A percentile compares a stretch with the other conserved stretches of the same genome.
phyloP scores from a whole-genome alignment of 92 coral and sea anemone species.

The Phymanthus crucifer region DNA sequence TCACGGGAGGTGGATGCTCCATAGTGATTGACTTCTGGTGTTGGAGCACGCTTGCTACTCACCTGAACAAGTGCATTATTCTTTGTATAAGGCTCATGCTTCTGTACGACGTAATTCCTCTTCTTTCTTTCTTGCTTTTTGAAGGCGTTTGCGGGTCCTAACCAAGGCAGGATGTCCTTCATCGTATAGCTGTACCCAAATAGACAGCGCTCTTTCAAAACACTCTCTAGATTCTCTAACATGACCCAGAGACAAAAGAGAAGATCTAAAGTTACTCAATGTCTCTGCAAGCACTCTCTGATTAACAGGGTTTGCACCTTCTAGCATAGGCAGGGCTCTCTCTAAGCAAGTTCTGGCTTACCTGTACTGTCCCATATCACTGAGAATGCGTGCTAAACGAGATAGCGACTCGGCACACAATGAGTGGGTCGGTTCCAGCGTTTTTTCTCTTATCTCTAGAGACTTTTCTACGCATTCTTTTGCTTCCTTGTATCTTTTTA shows the following conservation, averaged over 20 bases:
- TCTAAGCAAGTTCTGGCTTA: neutral
- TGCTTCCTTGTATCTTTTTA: neutral
- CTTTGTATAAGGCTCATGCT: too few relatives aligned
- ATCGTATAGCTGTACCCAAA: neutral
- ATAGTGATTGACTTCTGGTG: too few relatives aligned
- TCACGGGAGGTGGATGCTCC: too few relatives aligned
- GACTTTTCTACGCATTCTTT: neutral
- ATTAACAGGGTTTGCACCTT: too few relatives aligned
- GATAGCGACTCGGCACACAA: neutral
- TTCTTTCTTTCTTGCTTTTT: neutral
- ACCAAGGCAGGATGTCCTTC: slow-evolving; percentile 12
- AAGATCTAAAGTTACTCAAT: neutral
- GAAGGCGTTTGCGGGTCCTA: neutral
- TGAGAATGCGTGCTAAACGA: neutral
- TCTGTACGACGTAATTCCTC: too few relatives aligned
- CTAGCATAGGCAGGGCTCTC: neutral
- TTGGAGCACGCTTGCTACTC: too few relatives aligned
- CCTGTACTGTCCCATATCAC: neutral
- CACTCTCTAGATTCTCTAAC: neutral
- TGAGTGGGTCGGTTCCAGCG: neutral
- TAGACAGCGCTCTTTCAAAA: slow-evolving; percentile 12
- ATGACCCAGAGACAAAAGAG: neutral
- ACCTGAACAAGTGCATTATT: too few relatives aligned
- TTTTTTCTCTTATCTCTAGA: neutral
- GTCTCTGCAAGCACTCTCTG: neutral